These are phyloP conservation scores for Macquaria ambigua DNA, from an alignment of 2,113 vertebrate genomes.

Conservation along the genomic window DNA sequence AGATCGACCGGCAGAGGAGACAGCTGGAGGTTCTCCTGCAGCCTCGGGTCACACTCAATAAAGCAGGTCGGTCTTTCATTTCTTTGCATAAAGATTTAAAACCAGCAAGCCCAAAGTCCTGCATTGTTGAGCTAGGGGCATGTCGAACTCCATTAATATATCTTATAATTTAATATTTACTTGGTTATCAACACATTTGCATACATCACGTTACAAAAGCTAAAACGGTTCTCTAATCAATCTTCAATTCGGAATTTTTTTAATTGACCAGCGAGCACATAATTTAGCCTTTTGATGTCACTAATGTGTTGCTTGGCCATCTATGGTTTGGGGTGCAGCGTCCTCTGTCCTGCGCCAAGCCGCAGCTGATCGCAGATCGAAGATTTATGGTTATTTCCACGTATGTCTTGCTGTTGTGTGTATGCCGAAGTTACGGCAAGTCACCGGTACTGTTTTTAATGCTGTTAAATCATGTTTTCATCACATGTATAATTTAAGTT, in stretches of 20 bases:
- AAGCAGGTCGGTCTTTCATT: not conserved
- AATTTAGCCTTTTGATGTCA: not conserved
- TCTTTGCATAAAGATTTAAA: not conserved
- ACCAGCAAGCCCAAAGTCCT: too few relatives aligned
- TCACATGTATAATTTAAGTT: not conserved
- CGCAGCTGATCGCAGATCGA: too few relatives aligned
- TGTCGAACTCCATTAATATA: not conserved
- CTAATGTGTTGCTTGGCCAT: too few relatives aligned
- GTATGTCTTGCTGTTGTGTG: not conserved
- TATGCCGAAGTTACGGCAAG: not conserved
- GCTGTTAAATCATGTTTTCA: not conserved
- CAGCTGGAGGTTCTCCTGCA: slow-evolving; percentile 54
- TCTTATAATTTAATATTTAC: accelerated
- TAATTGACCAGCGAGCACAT: not conserved
- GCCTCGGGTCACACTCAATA: not conserved
- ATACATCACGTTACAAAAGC: accelerated
- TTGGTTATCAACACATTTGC: accelerated
- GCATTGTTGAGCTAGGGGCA: accelerated
- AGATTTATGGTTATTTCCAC: not conserved
- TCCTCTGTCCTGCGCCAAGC: too few relatives aligned
- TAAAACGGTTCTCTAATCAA: accelerated
- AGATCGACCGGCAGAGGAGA: slow-evolving; percentile 49
- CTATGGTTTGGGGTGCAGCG: too few relatives aligned
- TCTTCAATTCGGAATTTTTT: not conserved
- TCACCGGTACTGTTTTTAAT: not conserved